Base-by-base conservation (phyloP, 2,113 vertebrate species). In the Podarcis cretensis region DNA sequence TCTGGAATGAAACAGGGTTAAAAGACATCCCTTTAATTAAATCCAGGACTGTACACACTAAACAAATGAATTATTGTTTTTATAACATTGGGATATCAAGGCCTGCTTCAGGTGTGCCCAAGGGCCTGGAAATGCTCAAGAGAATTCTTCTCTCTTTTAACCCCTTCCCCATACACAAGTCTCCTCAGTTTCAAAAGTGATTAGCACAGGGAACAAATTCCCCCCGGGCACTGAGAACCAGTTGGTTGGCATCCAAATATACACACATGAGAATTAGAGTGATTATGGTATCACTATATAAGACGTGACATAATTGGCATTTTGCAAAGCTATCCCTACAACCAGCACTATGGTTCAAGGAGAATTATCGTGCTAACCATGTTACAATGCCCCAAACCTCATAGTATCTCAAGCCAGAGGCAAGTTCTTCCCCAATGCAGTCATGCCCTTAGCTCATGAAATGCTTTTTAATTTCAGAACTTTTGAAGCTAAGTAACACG, bases 1-100 rank as follows among this genome's bases (percentile, higher is more conserved):
- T 87, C 98, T 98, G 93, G 21, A 89, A 92, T 63, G 81, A 76
- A 92, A 95, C 23, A 27, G 94, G 75, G 93, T 94, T 30, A 84
- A 80, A 89, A 0, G 0, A 86, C 20, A 81, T 9, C 59, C 35
- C 48, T 76, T 0, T 27, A 74, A 75, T 30, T 37, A 66, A n/a
- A 78, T 43, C 21, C 59, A 20, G 16, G 6, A 59, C 83, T 77
- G 25, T 85, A 13, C 18, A 37, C 1, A 40, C 6, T 48, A 0
- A 81, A 59, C 32, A 74, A 65, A 35, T 83, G 68, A 18, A 25
- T 16, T 21, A 57, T 54, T 78, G 18, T 32, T 27, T 73, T 25
- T 30, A 35, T 37, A 32, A 63, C 65, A 75, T 10, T 84, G 30
- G 27, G 27, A 48, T 76, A 37, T 0, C 10, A 48, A 77, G 1